These are phyloP conservation scores for Pseudachorutes palmiensis DNA, from an alignment of 1,140 invertebrate genomes.

Conservation along the genomic window DNA sequence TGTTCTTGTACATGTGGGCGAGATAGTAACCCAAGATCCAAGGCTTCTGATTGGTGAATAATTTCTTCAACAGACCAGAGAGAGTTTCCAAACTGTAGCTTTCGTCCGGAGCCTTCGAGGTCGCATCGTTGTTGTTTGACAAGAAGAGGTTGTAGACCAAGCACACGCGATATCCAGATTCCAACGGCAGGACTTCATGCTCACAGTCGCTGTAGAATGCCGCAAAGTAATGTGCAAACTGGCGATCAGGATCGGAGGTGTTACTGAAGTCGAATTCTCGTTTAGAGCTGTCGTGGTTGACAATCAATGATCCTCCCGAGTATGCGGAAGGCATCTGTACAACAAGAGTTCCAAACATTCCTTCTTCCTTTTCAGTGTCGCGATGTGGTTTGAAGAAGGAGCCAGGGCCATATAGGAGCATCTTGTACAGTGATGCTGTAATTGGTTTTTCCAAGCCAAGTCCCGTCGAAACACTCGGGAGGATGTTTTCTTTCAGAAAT, in stretches of 20 bases:
- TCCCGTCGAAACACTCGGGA: neutral
- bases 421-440: constrained; percentile 17
- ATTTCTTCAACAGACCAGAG: neutral
- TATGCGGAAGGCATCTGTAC: constrained; percentile 17
- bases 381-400: constrained; percentile 17
- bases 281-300: constrained; percentile 3
- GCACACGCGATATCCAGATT: constrained; percentile 3
- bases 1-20: constrained; percentile 2
- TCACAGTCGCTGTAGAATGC: constrained; percentile 22
- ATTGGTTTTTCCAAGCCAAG: neutral
- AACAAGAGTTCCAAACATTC: constrained; percentile 23
- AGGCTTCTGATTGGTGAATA: neutral
- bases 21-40: neutral
- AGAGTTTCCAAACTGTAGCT: neutral
- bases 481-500: neutral
- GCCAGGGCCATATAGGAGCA: constrained; percentile 14
- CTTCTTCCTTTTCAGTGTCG: constrained; percentile 20
- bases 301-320: constrained; percentile 12
- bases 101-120: neutral
- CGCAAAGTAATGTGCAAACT: neutral
- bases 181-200: constrained; percentile 14
- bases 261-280: constrained; percentile 11
- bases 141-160: constrained; percentile 19
- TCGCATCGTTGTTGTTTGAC: neutral
- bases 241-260: neutral